Evolutionary conservation across 2,888 invertebrate species (phyloP), one percentile per base, ranked within the genome.

Genomic region (Pherbina coryleti): DNA sequence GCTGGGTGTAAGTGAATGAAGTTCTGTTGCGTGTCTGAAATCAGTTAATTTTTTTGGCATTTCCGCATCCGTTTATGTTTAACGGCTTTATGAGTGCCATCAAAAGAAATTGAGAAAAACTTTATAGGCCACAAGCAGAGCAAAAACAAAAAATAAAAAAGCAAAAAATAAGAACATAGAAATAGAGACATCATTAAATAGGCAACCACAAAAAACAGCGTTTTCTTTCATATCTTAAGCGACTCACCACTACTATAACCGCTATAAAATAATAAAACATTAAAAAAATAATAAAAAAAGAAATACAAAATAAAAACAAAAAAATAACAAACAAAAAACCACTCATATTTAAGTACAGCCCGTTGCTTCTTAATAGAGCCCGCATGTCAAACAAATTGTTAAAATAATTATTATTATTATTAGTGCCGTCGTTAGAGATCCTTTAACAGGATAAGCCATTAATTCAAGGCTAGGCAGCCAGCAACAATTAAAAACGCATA

Each of bases 1-100:
- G n/a, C 2, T 9, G 1, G n/a, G 55, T 55, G 19, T 19, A n/a
- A 55, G 55, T 55, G 71, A 31, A 55, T 55, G 34, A 34, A 55
- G 34, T 55, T 31, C 55, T 51, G 62, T 49, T 25, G 73, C 62
- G 73, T 74, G 73, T 49, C n/a, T 62, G 9, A n/a, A 74, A 74
- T 51, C 73, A 62, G 62, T 74, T 49, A 44, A 62, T 44, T 51
- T 74, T 62, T 71, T 74, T 74, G 28, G 62, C 49, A 60, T 74
- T 60, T 74, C 73, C 51, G 62, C 31, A 49, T 62, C 28, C 51
- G 62, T 74, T 74, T 62, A 74, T 49, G 49, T 69, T 70, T n/a
- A 19, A 31, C 17, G 34, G n/a, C 34, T 34, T 31, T 34, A 34
- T 64, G 64, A 64, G 34, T 64, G 34, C 34, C 7, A 64, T 31